These are phyloP conservation scores for Ochotona curzoniae DNA, from an alignment of 2,113 vertebrate genomes.

Conservation along the genomic window DNA sequence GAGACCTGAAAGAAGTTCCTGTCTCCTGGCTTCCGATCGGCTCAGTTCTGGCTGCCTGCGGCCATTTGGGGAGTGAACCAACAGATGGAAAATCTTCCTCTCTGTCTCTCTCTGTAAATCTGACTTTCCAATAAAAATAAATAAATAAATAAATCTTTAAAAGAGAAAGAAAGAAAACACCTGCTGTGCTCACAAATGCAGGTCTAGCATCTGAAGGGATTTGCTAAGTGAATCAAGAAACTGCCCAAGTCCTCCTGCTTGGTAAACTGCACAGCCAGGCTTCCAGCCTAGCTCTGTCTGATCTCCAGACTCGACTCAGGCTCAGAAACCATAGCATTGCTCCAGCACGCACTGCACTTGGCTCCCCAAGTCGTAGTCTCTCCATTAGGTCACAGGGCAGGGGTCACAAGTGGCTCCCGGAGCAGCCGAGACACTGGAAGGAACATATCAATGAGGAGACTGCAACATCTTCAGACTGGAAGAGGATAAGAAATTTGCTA, in stretches of 20 bases:
- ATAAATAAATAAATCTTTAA: no score
- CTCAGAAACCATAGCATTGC: background rate
- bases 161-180: no score
- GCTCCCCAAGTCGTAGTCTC: background rate
- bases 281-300: background rate
- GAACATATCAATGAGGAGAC: background rate
- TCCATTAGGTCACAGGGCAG: accelerated
- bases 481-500: background rate
- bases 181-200: no score
- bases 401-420: background rate
- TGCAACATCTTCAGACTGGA: background rate
- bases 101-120: no score
- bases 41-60: no score
- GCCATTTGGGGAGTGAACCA: no score
- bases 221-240: background rate
- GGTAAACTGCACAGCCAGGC: background rate
- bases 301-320: no score
- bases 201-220: background rate
- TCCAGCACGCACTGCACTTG: background rate
- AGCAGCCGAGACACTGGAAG: background rate
- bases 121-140: no score
- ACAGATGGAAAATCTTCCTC: no score
- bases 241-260: background rate
- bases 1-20: no score
- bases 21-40: no score